These are phyloP conservation scores for Eucera pruinosa DNA, from an alignment of 2,888 invertebrate genomes.

Conservation along the genomic window DNA sequence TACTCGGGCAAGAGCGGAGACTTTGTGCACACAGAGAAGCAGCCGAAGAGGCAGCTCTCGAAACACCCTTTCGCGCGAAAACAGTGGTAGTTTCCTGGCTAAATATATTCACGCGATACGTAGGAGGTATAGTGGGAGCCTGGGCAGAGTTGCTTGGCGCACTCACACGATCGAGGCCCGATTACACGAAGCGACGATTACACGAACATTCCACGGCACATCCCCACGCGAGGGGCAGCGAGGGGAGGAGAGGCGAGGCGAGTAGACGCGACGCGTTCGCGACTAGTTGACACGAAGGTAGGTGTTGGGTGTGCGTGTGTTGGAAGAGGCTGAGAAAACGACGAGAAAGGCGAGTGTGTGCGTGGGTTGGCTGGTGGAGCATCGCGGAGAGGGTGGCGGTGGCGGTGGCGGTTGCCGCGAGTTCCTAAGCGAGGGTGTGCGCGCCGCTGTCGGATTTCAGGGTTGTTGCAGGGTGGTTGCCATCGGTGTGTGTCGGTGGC, in stretches of 20 bases:
- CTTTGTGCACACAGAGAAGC: constrained; percentile 49
- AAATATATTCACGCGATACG: constrained; percentile 67
- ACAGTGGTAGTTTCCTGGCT: constrained; percentile 71
- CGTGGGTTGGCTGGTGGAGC: constrained; percentile 34
- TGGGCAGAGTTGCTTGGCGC: constrained; percentile 46
- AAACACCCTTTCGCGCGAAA: constrained; percentile 69
- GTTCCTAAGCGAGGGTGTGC: constrained; percentile 65
- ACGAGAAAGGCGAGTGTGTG: background rate
- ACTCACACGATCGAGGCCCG: constrained; percentile 21
- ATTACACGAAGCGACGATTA: constrained; percentile 48
- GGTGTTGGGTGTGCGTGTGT: background rate
- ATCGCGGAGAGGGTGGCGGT: constrained; percentile 35
- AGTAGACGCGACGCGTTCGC: no score
- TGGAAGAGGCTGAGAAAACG: constrained; percentile 12
- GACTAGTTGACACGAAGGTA: background rate
- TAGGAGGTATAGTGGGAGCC: constrained; percentile 43
- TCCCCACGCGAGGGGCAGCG: no score
- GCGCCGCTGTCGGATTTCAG: constrained; percentile 59
- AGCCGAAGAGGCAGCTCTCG: constrained; percentile 48
- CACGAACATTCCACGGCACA: constrained; percentile 54
- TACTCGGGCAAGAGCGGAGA: constrained; percentile 48
- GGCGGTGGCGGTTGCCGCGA: constrained; percentile 56
- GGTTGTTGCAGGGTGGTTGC: constrained; percentile 60
- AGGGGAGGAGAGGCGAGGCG: no score
- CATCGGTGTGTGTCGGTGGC: constrained; percentile 74